These are phyloP conservation scores for Lagocephalus sceleratus DNA, from an alignment of 2,797 vertebrate species.

Conservation along the genomic window DNA sequence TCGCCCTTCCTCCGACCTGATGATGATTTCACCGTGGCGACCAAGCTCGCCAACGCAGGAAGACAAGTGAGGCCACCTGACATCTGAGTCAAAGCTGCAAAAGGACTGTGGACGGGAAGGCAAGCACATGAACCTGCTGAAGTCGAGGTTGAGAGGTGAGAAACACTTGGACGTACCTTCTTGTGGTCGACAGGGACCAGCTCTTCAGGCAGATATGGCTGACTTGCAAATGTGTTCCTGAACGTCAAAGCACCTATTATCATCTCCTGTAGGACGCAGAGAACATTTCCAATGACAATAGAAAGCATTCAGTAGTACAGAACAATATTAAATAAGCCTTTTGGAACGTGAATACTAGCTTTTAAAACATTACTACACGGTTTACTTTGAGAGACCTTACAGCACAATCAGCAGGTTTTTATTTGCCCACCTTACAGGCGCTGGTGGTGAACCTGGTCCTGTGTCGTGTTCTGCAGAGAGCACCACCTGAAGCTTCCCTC, in stretches of 20 bases:
- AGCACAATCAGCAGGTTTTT: too few relatives aligned
- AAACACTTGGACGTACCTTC: slow-evolving; percentile 63
- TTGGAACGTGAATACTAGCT: background rate
- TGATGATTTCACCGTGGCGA: slow-evolving; percentile 58
- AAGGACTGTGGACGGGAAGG: slow-evolving; percentile 42
- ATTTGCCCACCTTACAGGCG: slow-evolving; percentile 69
- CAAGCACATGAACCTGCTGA: background rate
- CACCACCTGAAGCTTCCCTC: slow-evolving; percentile 68
- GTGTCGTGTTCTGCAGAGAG: slow-evolving; percentile 75
- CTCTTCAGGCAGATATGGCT: slow-evolving; percentile 81
- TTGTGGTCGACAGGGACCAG: slow-evolving; percentile 74
- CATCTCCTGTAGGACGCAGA: slow-evolving; percentile 66
- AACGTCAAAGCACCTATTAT: slow-evolving; percentile 80
- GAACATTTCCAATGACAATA: background rate
- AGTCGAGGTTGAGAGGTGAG: background rate
- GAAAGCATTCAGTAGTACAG: background rate
- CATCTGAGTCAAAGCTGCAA: slow-evolving; percentile 63
- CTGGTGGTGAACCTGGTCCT: slow-evolving; percentile 85
- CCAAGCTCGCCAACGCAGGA: slow-evolving; percentile 39
- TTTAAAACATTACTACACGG: too few relatives aligned
- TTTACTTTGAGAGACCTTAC: background rate
- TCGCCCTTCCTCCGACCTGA: slow-evolving; percentile 79
- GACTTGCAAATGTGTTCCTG: slow-evolving; percentile 80
- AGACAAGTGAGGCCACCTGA: slow-evolving; percentile 76
- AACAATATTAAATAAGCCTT: too few relatives aligned